phyloP scores from a whole-genome alignment of 2,797 vertebrate genomes.

The Hozukius guyotensis region DNA sequence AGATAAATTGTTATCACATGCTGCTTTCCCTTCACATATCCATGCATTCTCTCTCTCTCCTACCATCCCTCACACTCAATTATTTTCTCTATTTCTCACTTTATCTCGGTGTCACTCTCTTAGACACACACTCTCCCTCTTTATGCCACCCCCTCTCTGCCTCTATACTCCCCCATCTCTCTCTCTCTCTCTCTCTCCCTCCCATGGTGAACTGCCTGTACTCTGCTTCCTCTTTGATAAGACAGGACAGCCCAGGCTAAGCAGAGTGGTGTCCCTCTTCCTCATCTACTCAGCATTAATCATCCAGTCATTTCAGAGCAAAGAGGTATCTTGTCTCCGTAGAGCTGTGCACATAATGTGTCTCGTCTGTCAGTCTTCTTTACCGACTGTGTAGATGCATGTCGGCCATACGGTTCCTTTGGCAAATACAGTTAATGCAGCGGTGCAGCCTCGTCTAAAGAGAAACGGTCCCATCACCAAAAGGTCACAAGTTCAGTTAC shows the following conservation, averaged over 20 bases:
- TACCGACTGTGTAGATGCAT: not conserved
- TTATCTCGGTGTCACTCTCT: slow-evolving; percentile 52
- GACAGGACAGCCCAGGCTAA: slow-evolving; percentile 34
- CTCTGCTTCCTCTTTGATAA: slow-evolving; percentile 24
- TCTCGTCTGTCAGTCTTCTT: slow-evolving; percentile 9
- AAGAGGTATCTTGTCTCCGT: not conserved
- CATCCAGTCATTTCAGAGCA: slow-evolving; percentile 7
- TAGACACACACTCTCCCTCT: slow-evolving; percentile 13
- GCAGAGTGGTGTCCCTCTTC: slow-evolving; percentile 26
- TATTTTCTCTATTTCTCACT: slow-evolving; percentile 50
- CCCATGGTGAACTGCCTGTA: slow-evolving; percentile 17
- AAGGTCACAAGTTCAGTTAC: slow-evolving; percentile 36
- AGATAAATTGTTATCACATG: slow-evolving; percentile 31
- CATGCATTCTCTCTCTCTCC: not conserved
- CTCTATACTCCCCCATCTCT: not conserved
- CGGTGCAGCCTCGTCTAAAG: not conserved
- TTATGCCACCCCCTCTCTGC: not conserved
- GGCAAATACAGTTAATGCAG: slow-evolving; percentile 15
- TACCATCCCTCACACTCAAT: slow-evolving; percentile 28
- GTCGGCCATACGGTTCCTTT: slow-evolving; percentile 22
- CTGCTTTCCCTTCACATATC: slow-evolving; percentile 1
- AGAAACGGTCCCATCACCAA: slow-evolving; percentile 17
- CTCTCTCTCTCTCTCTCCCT: slow-evolving; percentile 4
- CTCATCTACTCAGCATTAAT: slow-evolving; percentile 39
- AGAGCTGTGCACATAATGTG: not conserved